These are phyloP conservation scores for Shargacucullia verbasci DNA, from an alignment of 2,888 invertebrate genomes.

Conservation along the genomic window DNA sequence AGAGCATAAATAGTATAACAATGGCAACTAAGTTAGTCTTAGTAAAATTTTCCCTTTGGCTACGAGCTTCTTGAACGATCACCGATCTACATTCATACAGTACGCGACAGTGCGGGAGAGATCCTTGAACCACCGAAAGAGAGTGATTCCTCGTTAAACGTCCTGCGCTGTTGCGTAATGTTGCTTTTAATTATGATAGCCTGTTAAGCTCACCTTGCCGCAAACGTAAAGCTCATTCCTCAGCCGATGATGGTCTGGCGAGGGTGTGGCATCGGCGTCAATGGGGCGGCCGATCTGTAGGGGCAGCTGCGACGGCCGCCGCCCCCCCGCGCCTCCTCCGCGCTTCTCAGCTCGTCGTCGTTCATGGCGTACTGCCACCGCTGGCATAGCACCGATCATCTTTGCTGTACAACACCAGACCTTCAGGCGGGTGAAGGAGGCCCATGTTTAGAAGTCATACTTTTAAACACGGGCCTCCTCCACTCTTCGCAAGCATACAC, in stretches of 20 bases:
- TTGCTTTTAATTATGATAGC: slow-evolving; percentile 9
- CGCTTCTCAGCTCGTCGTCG: slow-evolving; percentile 93
- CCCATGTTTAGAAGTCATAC: slow-evolving; percentile 47
- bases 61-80: too few relatives aligned
- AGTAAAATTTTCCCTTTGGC: too few relatives aligned
- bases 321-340: slow-evolving; percentile 86
- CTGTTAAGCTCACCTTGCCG: slow-evolving; percentile 89
- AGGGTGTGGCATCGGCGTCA: slow-evolving; percentile 91
- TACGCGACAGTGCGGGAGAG: too few relatives aligned
- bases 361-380: slow-evolving; percentile 95
- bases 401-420: slow-evolving; percentile 75
- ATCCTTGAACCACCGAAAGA: too few relatives aligned
- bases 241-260: slow-evolving; percentile 88
- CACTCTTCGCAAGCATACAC: slow-evolving; percentile 31
- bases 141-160: neutral
- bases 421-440: slow-evolving; percentile 49
- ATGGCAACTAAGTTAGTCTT: too few relatives aligned
- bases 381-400: slow-evolving; percentile 97
- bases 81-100: too few relatives aligned
- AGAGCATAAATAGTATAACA: too few relatives aligned
- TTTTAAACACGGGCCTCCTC: slow-evolving; percentile 50
- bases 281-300: slow-evolving; percentile 90
- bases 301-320: slow-evolving; percentile 91
- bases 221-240: slow-evolving; percentile 92
- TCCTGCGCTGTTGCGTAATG: slow-evolving; percentile 2